Evolutionary conservation across 1,140 invertebrate species (phyloP).

Genomic region (Bombus balteatus): DNA sequence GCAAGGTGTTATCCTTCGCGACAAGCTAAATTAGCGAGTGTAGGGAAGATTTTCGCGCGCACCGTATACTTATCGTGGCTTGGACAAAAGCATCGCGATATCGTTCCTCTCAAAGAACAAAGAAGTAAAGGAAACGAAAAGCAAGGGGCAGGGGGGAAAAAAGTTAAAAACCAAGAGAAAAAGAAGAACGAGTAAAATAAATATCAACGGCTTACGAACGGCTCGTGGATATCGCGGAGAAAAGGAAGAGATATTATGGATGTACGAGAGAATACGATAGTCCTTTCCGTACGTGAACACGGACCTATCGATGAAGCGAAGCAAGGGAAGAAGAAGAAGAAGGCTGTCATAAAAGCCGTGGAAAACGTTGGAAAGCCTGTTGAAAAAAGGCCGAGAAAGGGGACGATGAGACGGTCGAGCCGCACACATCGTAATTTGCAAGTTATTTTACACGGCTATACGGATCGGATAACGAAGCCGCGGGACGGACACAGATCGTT

Average conservation of each 20-base stretch:
- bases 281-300: neutral
- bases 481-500: slow-evolving; percentile 63
- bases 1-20: slow-evolving; percentile 1
- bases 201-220: slow-evolving; percentile 9
- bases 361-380: slow-evolving; percentile 38
- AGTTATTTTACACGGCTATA: slow-evolving; percentile 62
- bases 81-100: slow-evolving; percentile 21
- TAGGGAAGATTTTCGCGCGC: neutral
- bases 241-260: slow-evolving; percentile 21
- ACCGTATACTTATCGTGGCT: neutral
- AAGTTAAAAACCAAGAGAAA: neutral
- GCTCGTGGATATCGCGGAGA: neutral
- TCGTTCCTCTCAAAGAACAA: neutral
- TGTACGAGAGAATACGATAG: neutral
- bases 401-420: slow-evolving; percentile 36
- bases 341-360: slow-evolving; percentile 36
- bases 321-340: neutral
- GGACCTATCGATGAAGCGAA: slow-evolving; percentile 18
- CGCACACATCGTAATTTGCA: slow-evolving; percentile 64
- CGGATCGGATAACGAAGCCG: slow-evolving; percentile 64
- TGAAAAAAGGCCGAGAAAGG: slow-evolving; percentile 20
- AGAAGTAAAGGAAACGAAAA: neutral
- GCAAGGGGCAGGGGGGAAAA: neutral
- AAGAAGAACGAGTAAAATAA: neutral
- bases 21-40: slow-evolving; percentile 1